Evolutionary conservation across 2,113 vertebrate species (phyloP).

Genomic region (Emydura subglobosa): DNA sequence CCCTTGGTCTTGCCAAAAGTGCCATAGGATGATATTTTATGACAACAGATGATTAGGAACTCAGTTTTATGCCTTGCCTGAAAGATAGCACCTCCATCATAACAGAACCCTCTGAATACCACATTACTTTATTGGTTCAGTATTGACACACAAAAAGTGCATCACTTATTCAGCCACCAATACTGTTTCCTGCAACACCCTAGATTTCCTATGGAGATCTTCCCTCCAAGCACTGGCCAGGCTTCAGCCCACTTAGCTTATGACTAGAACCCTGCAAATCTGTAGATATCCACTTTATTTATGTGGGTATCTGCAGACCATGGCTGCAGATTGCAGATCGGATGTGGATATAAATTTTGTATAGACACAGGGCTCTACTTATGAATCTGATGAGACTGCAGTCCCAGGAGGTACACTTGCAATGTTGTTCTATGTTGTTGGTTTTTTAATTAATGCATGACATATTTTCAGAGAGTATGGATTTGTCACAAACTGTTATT

Average conservation of each 20-base stretch:
- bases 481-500: neutral
- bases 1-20: neutral
- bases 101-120: neutral
- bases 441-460: neutral
- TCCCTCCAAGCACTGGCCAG: rapidly evolving
- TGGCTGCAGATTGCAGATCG: too few relatives aligned
- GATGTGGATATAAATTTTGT: too few relatives aligned
- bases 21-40: neutral
- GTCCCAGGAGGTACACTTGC: neutral
- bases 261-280: neutral
- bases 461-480: neutral
- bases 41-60: neutral
- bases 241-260: neutral
- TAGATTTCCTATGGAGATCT: neutral
- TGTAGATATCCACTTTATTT: too few relatives aligned
- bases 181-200: neutral
- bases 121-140: neutral
- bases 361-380: neutral
- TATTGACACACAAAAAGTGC: neutral
- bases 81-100: neutral
- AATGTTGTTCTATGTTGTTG: neutral
- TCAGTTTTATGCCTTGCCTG: neutral
- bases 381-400: neutral
- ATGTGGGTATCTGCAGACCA: too few relatives aligned
- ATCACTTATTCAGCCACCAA: neutral